Evolutionary conservation across 2,797 vertebrate species (phyloP).

Genomic region (Megalops cyprinoides): DNA sequence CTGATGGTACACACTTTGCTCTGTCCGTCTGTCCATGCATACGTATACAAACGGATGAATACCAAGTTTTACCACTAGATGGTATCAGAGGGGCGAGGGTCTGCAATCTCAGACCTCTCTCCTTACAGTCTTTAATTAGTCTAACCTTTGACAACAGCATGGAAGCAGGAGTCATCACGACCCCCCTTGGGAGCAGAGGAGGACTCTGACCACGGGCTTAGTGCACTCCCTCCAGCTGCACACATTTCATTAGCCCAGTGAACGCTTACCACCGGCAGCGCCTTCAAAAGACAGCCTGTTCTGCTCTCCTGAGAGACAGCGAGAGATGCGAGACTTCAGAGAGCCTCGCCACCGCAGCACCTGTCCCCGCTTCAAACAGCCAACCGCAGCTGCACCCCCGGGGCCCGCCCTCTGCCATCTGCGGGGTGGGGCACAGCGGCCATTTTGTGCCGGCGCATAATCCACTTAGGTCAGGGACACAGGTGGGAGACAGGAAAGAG

Average conservation of each 20-base stretch:
- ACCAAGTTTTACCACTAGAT: slow-evolving; percentile 37
- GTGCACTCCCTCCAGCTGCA: not conserved
- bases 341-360: not conserved
- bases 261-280: not conserved
- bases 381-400: not conserved
- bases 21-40: not conserved
- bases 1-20: no score
- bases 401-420: not conserved
- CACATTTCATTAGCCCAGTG: not conserved
- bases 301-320: not conserved
- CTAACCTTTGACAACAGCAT: slow-evolving; percentile 42
- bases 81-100: not conserved
- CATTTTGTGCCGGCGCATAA: not conserved
- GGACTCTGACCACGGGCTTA: not conserved
- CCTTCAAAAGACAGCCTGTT: not conserved
- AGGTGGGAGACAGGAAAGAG: not conserved
- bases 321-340: not conserved
- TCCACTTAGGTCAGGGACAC: not conserved
- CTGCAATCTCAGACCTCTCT: not conserved
- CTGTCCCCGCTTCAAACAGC: not conserved
- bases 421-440: not conserved
- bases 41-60: slow-evolving; percentile 32
- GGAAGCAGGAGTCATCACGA: slow-evolving; percentile 35
- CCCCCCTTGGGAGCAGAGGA: not conserved
- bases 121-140: slow-evolving; percentile 39